Percentiles rank a stretch among this genome's conserved stretches.
Conservation (phyloP, 2,113 vertebrate species). For the Tonatia bakeri region DNA sequence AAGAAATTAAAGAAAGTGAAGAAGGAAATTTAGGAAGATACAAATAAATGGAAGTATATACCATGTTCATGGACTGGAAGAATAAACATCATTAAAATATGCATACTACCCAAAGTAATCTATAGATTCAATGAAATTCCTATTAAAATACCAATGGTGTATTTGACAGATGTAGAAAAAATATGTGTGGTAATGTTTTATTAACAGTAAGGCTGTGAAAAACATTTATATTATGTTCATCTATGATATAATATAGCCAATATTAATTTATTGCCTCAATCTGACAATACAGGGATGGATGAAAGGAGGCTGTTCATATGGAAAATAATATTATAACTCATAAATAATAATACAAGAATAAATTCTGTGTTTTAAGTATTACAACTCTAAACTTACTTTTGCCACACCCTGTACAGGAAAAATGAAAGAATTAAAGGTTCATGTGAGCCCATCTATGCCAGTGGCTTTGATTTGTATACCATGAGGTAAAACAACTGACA, state of each 20-base stretch:
- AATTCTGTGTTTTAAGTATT: not conserved
- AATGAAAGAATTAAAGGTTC: not conserved
- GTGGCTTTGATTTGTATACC: not conserved
- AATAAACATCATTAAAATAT: no score
- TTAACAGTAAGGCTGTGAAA: not conserved
- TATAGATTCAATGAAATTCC: no score
- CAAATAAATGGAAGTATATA: no score
- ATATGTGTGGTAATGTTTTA: not conserved
- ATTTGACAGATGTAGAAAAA: no score
- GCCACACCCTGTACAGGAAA: not conserved
- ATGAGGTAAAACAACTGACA: not conserved
- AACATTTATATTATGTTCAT: not conserved
- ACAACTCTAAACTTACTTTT: not conserved
- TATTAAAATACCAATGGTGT: no score
- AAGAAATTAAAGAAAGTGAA: no score
- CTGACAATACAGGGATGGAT: not conserved
- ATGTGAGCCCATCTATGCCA: not conserved
- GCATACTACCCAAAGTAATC: no score
- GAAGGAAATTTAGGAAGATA: no score
- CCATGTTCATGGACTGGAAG: no score
- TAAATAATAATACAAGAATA: not conserved
- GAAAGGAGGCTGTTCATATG: not conserved
- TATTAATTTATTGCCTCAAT: not conserved
- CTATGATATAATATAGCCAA: not conserved
- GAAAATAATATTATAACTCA: not conserved